Base-by-base conservation (phyloP, 2,888 invertebrate genomes). In the Heliconius sara region DNA sequence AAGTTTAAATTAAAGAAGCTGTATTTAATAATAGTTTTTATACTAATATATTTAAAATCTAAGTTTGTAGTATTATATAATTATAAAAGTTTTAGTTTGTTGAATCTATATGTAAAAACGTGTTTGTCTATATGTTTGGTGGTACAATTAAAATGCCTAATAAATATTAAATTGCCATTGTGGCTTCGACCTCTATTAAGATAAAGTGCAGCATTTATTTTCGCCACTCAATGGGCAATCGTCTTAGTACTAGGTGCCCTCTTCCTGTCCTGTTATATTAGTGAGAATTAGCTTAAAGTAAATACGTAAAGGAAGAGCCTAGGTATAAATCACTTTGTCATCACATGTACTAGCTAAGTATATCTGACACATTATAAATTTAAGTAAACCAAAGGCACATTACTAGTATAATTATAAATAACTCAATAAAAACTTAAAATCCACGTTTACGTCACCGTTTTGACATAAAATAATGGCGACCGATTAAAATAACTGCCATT, bases 401-500 rank as follows among this genome's bases (percentile, higher is more conserved):
- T 72, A 27, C 65, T 79, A 67, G 77, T 68, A 30, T 74, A 27
- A 70, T 39, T 68, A 70, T 77, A 70, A 78, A 78, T 68, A 81
- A 78, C 71, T 80, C 65, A 70, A 71, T 68, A 70, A 66, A 39
- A 25, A 76, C 73, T 76, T 68, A 19, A 60, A 68, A 77, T 77
- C 60, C 77, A 72, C 77, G 67, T 76, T 76, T 67, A 52, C 52
- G 9, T 65, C 77, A 70, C 68, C 76, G 27, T 60, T 52, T 43
- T 74, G 81, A 73, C 79, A 67, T 9, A 39, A 66, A 80, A 66
- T 80, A 63, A 81, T 81, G 80, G 76, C 67, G 30, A 52, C 43
- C 65, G 78, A 80, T 82, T 82, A 78, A 74, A 75, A 77, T 82
- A 79, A 82, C 77, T 66, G 72, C 68, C 68, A 65, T 79, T 75